Conservation (phyloP, 2,888 invertebrate species). For the Drosophila neonasuta region DNA sequence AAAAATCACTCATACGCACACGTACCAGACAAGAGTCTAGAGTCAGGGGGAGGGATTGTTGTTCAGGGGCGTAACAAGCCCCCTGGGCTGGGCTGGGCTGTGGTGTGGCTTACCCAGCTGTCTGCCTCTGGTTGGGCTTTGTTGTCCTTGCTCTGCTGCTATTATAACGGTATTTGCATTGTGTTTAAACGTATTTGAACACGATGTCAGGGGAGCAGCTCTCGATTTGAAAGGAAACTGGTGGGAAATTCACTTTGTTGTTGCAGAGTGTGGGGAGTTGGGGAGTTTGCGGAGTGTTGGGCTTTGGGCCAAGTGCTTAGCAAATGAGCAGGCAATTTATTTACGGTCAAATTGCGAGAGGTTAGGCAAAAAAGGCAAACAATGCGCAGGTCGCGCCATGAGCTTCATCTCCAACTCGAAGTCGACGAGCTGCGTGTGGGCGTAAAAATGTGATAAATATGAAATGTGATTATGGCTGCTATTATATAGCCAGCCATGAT, state of each 20-base stretch:
- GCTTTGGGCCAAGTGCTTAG: slow-evolving; percentile 67
- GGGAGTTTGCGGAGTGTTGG: neutral
- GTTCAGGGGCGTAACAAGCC: slow-evolving; percentile 59
- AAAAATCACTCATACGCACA: slow-evolving; percentile 79
- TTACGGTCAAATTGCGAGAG: slow-evolving; percentile 80
- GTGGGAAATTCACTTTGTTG: slow-evolving; percentile 67
- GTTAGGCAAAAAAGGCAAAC: slow-evolving; percentile 65
- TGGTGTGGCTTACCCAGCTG: slow-evolving; percentile 51
- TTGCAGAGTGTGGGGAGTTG: neutral
- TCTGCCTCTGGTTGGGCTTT: slow-evolving; percentile 56
- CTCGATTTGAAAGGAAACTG: slow-evolving; percentile 56
- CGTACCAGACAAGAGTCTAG: slow-evolving; percentile 46
- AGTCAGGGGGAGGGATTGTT: slow-evolving; percentile 9
- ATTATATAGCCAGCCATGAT: slow-evolving; percentile 71
- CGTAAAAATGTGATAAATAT: slow-evolving; percentile 79
- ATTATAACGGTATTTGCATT: slow-evolving; percentile 81
- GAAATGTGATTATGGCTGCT: slow-evolving; percentile 79
- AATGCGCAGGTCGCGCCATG: slow-evolving; percentile 61
- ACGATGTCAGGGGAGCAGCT: slow-evolving; percentile 56
- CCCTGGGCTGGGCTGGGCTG: slow-evolving; percentile 42
- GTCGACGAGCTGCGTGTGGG: slow-evolving; percentile 56
- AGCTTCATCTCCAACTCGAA: slow-evolving; percentile 11
- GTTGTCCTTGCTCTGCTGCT: slow-evolving; percentile 62
- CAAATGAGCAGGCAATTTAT: slow-evolving; percentile 81
- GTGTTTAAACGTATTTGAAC: slow-evolving; percentile 79